Percentiles rank a stretch among this genome's conserved stretches.
Conservation (phyloP, 2,888 invertebrate genomes). For the Synergus laeviventris region DNA sequence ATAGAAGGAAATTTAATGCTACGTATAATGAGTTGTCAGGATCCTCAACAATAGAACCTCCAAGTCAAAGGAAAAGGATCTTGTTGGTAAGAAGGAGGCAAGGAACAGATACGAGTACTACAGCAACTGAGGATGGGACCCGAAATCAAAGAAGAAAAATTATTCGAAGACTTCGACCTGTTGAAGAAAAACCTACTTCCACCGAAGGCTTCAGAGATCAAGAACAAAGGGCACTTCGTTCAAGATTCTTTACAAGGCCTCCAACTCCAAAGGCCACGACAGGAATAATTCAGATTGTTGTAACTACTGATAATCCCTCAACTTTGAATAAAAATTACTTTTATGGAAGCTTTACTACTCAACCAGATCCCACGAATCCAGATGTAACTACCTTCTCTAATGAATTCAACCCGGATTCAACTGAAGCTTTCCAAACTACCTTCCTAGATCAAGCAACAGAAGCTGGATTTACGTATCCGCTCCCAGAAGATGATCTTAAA, state of each 20-base stretch:
- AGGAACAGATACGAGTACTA: slow-evolving; percentile 42
- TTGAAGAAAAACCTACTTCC: slow-evolving; percentile 2
- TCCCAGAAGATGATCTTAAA: neutral
- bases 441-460: slow-evolving; percentile 43
- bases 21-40: slow-evolving; percentile 8
- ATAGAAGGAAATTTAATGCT: slow-evolving; percentile 9
- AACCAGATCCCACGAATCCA: neutral
- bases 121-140: slow-evolving; percentile 42
- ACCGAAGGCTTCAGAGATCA: neutral
- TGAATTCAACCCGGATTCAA: neutral
- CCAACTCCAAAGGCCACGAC: neutral
- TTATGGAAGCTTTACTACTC: slow-evolving; percentile 1
- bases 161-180: slow-evolving; percentile 64
- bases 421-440: neutral
- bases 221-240: neutral
- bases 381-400: neutral
- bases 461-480: neutral
- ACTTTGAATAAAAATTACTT: neutral
- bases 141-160: slow-evolving; percentile 60
- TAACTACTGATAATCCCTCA: neutral
- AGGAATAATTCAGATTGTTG: neutral
- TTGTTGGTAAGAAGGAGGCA: slow-evolving; percentile 62
- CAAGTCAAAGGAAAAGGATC: slow-evolving; percentile 55
- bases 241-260: neutral
- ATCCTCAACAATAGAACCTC: slow-evolving; percentile 29